phyloP scores from a whole-genome alignment of 1,140 invertebrate genomes.

The Eciton burchellii region DNA sequence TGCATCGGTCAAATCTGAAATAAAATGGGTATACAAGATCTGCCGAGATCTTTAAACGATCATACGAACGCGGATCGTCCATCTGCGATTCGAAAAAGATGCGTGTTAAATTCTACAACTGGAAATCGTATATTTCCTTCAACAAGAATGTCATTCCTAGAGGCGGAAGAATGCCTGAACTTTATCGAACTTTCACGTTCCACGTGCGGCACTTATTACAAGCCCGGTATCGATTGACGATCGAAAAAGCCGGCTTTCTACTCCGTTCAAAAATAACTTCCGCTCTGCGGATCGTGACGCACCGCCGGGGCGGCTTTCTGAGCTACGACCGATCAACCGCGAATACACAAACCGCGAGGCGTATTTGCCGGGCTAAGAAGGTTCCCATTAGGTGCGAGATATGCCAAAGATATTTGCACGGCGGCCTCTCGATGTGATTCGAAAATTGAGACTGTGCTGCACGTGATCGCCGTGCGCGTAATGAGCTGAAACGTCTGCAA shows the following conservation, averaged over 20 bases:
- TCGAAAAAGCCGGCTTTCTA: slow-evolving; percentile 37
- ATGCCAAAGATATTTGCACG: background rate
- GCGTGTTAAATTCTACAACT: slow-evolving; percentile 1
- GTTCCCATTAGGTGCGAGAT: background rate
- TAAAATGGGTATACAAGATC: background rate
- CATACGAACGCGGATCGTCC: background rate
- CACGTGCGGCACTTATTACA: slow-evolving; percentile 20
- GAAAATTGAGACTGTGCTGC: slow-evolving; percentile 25
- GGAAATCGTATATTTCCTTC: background rate
- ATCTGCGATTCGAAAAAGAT: background rate
- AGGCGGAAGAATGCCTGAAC: background rate
- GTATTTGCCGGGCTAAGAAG: background rate
- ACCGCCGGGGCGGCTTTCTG: slow-evolving; percentile 1
- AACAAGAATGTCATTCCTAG: slow-evolving; percentile 4
- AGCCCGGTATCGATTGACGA: background rate
- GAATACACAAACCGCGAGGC: slow-evolving; percentile 15
- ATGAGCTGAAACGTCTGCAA: slow-evolving; percentile 21
- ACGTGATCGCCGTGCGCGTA: slow-evolving; percentile 1
- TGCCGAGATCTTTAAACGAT: background rate
- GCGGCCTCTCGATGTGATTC: background rate
- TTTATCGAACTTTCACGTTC: slow-evolving; percentile 32
- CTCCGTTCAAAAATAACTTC: slow-evolving; percentile 30
- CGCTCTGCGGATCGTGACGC: background rate
- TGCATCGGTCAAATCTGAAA: background rate
- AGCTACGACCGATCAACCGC: background rate